Percentiles rank a stretch among this genome's conserved stretches.
Evolutionary conservation across 2,797 vertebrate species (phyloP).

Genomic region (Liasis olivaceus): DNA sequence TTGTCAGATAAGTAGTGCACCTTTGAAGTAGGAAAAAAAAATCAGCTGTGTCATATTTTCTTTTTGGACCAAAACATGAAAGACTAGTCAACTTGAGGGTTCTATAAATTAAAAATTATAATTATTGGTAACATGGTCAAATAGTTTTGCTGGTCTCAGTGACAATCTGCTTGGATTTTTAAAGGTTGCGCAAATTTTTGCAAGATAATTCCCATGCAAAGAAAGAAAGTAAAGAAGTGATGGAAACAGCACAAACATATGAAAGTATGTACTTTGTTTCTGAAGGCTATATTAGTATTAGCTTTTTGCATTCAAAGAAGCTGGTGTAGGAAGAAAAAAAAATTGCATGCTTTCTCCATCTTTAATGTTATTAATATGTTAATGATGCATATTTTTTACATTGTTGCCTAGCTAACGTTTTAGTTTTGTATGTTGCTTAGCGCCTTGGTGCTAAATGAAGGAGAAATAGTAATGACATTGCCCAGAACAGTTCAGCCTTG

Average conservation of each 20-base stretch:
- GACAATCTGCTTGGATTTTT: conserved; percentile 41
- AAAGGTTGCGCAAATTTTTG: conserved; percentile 37
- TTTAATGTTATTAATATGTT: neutral
- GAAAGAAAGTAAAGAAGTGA: conserved; percentile 26
- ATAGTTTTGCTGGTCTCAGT: neutral
- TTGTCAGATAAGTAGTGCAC: too few relatives aligned
- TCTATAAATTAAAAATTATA: neutral
- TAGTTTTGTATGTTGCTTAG: neutral
- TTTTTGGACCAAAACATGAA: neutral
- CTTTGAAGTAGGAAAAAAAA: neutral
- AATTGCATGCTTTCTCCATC: neutral
- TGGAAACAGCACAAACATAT: conserved; percentile 19
- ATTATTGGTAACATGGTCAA: neutral
- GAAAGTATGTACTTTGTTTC: conserved; percentile 46
- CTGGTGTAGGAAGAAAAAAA: conserved; percentile 10
- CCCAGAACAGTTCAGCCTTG: neutral
- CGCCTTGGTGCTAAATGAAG: neutral
- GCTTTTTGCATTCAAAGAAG: neutral
- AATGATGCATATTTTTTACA: neutral
- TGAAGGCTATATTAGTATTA: neutral
- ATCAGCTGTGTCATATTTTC: neutral
- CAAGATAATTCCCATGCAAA: conserved; percentile 30
- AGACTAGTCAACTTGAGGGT: neutral
- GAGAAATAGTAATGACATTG: neutral
- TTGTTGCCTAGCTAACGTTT: neutral